These are phyloP conservation scores for Sarcophaga caerulescens DNA, from an alignment of 2,888 invertebrate genomes.

Conservation along the genomic window DNA sequence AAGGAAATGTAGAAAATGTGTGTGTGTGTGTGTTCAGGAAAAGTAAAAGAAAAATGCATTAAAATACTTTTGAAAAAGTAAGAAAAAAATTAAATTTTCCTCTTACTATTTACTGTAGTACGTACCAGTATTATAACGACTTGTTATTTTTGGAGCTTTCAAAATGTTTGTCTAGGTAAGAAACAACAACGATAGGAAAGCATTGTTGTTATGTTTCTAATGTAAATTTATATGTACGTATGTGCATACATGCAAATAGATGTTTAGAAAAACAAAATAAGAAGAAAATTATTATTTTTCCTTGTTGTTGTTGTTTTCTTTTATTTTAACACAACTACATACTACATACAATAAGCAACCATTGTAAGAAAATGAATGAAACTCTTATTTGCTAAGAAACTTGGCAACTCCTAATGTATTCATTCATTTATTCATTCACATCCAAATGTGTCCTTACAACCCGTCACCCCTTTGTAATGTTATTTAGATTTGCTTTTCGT, in stretches of 20 bases:
- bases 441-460: background rate
- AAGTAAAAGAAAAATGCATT: background rate
- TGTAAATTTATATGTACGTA: background rate
- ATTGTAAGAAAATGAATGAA: constrained; percentile 19
- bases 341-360: background rate
- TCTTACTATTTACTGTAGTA: background rate
- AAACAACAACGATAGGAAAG: background rate
- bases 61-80: background rate
- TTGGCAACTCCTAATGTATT: constrained; percentile 46
- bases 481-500: constrained; percentile 41
- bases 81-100: background rate
- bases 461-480: constrained; percentile 18
- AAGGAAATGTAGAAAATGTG: too few relatives aligned
- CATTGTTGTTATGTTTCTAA: background rate
- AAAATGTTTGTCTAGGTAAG: background rate
- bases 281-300: background rate
- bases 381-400: constrained; percentile 38
- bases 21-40: too few relatives aligned
- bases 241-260: too few relatives aligned
- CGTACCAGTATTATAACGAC: background rate
- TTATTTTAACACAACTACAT: background rate
- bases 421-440: constrained; percentile 20
- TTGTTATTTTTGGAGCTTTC: background rate
- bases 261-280: background rate
- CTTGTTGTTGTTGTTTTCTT: constrained; percentile 24